Evolutionary conservation across 2,888 invertebrate genomes (phyloP).

Genomic region (Volucella inanis): DNA sequence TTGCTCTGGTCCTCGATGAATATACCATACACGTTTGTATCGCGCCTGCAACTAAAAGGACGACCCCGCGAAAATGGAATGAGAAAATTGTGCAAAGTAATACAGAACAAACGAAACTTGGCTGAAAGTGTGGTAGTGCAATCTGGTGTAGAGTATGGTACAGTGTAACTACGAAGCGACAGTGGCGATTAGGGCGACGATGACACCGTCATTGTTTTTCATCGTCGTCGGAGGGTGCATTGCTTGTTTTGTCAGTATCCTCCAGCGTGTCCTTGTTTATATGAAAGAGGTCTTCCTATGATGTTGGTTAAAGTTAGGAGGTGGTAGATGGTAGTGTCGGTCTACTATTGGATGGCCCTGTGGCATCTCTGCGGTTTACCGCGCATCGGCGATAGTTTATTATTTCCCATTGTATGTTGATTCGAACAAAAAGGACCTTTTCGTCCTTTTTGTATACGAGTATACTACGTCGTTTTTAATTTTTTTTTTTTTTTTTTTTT

Average conservation of each 20-base stretch:
- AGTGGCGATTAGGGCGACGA: slow-evolving; percentile 3
- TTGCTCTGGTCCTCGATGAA: slow-evolving; percentile 29
- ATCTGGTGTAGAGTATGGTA: neutral
- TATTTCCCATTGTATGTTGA: slow-evolving; percentile 61
- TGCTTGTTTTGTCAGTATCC: slow-evolving; percentile 65
- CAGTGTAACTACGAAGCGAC: slow-evolving; percentile 9
- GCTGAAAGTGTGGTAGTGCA: slow-evolving; percentile 25
- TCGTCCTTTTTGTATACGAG: neutral
- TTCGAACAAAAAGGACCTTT: slow-evolving; percentile 15
- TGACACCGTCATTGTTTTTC: neutral
- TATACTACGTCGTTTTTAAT: too few species aligned
- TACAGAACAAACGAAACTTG: slow-evolving; percentile 54
- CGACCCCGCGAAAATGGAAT: slow-evolving; percentile 3
- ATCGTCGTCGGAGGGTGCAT: slow-evolving; percentile 25
- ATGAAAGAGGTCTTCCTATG: slow-evolving; percentile 36
- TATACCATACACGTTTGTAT: neutral
- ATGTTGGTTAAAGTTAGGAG: slow-evolving; percentile 10
- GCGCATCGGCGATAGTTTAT: slow-evolving; percentile 69
- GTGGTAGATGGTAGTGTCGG: slow-evolving; percentile 39
- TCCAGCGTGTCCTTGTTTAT: slow-evolving; percentile 61
- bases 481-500: neutral
- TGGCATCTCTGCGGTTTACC: slow-evolving; percentile 61
- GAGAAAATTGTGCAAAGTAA: slow-evolving; percentile 60
- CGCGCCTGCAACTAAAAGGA: slow-evolving; percentile 28
- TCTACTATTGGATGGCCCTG: slow-evolving; percentile 19